Conservation (phyloP, 2,888 invertebrate genomes). For the Gymnoscelis rufifasciata region DNA sequence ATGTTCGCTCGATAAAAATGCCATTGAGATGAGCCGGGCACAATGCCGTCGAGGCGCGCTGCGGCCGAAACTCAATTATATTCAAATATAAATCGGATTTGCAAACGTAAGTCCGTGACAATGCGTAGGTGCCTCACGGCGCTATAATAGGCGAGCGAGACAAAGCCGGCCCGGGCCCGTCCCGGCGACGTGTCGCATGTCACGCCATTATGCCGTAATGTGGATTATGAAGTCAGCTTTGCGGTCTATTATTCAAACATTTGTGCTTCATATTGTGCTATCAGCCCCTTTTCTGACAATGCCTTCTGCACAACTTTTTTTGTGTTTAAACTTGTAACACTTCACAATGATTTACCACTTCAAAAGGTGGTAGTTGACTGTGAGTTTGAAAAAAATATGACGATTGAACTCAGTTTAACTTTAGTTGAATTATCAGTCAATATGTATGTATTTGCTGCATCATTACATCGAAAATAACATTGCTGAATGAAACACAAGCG, state of each 20-base stretch:
- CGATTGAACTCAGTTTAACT: no score
- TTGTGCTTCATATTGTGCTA: constrained; percentile 25
- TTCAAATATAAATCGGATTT: constrained; percentile 80
- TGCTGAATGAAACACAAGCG: no score
- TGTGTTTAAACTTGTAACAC: not conserved
- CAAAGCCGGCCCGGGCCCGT: constrained; percentile 34
- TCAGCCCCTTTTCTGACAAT: constrained; percentile 10
- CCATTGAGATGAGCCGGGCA: constrained; percentile 71
- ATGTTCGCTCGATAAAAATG: constrained; percentile 75
- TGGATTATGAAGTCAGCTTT: constrained; percentile 51
- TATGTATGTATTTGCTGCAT: no score
- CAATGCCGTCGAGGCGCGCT: constrained; percentile 64
- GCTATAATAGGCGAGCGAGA: constrained; percentile 33
- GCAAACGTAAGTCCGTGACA: constrained; percentile 73
- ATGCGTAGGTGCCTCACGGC: constrained; percentile 60
- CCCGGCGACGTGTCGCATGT: constrained; percentile 27
- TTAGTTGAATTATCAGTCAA: no score
- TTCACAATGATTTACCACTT: not conserved
- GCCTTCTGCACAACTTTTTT: constrained; percentile 9
- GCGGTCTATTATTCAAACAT: constrained; percentile 37
- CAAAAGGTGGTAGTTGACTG: not conserved
- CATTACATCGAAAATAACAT: no score
- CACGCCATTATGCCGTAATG: constrained; percentile 43
- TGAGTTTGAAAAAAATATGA: constrained; percentile 4
- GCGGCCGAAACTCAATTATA: constrained; percentile 76